Conservation (phyloP, 2,888 invertebrate genomes). For the Nesidiocoris tenuis region DNA sequence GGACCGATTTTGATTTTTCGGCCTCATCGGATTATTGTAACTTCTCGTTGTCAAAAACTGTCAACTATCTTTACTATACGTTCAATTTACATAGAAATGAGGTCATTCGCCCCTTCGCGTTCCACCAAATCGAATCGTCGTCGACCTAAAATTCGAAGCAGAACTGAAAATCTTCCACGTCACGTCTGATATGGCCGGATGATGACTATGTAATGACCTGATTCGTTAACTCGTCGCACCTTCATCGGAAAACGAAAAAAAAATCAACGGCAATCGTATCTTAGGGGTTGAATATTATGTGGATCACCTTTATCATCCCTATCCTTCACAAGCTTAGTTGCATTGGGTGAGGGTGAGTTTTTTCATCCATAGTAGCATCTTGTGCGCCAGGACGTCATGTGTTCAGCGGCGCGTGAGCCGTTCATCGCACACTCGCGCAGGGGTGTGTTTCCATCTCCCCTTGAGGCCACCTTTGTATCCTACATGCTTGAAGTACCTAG, state of each 20-base stretch:
- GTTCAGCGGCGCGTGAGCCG: constrained; percentile 34
- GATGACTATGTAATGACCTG: constrained; percentile 9
- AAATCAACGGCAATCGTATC: neutral
- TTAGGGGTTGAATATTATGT: constrained; percentile 20
- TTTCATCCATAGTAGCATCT: constrained; percentile 22
- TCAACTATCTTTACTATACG: too few relatives aligned
- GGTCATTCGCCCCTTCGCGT: too few relatives aligned
- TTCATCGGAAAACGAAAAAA: neutral
- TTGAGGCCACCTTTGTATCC: neutral
- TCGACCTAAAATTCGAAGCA: neutral
- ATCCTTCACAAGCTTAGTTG: neutral
- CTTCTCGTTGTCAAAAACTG: too few relatives aligned
- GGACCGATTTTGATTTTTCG: too few relatives aligned
- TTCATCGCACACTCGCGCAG: constrained; percentile 22
- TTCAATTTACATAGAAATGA: too few relatives aligned
- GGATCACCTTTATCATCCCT: constrained; percentile 6
- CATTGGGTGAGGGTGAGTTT: constrained; percentile 6
- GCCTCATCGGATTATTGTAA: too few relatives aligned
- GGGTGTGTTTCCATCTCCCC: neutral
- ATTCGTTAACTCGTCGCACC: constrained; percentile 16
- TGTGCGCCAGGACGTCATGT: constrained; percentile 32
- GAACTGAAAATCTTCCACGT: neutral
- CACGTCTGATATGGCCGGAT: neutral
- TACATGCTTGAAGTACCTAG: too few relatives aligned
- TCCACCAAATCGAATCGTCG: neutral